Percentiles rank a stretch among this genome's conserved stretches.
Conservation (phyloP, 2,888 invertebrate species). For the Ptycholaimellus sp. region DNA sequence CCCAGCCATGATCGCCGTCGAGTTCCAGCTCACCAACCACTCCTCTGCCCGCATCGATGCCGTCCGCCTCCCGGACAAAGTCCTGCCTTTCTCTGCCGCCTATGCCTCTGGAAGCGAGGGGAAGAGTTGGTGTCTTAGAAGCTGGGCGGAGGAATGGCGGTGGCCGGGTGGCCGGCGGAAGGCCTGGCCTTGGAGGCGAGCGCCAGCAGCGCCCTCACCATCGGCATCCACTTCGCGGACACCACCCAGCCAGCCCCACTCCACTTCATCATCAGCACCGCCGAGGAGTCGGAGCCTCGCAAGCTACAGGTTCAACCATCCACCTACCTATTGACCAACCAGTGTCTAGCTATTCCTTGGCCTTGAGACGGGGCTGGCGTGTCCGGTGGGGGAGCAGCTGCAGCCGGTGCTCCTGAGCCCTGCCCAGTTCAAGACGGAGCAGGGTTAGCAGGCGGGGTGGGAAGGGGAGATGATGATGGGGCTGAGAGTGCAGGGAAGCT, state of each 20-base stretch:
- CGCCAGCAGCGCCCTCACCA: slow-evolving; percentile 17
- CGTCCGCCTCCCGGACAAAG: slow-evolving; percentile 49
- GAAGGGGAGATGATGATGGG: too few relatives aligned
- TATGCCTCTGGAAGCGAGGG: too few relatives aligned
- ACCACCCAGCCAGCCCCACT: slow-evolving; percentile 36
- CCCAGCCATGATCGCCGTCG: slow-evolving; percentile 52
- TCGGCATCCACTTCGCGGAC: slow-evolving; percentile 30
- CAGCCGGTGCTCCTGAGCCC: slow-evolving; percentile 5
- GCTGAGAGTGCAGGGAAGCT: slow-evolving; percentile 5
- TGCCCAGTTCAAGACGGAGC: slow-evolving; percentile 6
- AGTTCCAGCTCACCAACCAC: slow-evolving; percentile 52
- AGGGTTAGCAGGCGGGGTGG: slow-evolving; percentile 10
- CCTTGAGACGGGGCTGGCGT: too few relatives aligned
- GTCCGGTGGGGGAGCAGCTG: slow-evolving; percentile 9
- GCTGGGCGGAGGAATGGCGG: slow-evolving; percentile 44
- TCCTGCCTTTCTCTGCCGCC: slow-evolving; percentile 21
- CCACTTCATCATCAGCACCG: too few relatives aligned
- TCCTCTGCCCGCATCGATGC: slow-evolving; percentile 39
- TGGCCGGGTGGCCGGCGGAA: slow-evolving; percentile 45
- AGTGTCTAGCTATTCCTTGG: too few relatives aligned
- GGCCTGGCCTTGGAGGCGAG: slow-evolving; percentile 3
- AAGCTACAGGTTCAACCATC: too few relatives aligned
- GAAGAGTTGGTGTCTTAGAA: too few relatives aligned
- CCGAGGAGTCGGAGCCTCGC: too few relatives aligned
- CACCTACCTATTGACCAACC: too few relatives aligned